Evolutionary conservation across 2,888 invertebrate species (phyloP), one percentile per base, ranked within the genome.

Genomic region (Spisula solida): DNA sequence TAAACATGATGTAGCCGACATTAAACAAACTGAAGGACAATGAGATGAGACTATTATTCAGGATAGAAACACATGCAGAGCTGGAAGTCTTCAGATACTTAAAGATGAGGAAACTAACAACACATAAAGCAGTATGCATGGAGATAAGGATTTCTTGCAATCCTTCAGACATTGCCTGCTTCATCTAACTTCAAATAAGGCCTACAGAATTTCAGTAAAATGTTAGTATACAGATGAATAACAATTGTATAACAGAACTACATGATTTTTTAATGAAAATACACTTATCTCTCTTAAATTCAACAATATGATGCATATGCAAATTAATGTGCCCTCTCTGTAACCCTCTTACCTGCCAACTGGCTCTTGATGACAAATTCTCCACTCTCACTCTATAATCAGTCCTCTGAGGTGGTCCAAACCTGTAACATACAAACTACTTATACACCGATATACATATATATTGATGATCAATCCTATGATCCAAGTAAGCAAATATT

Each of bases 341-440:
- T n/a, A 81, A 18, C 1, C 47, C 6, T 48, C 47, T 80, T 80
- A 99, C 99, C 99, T 99, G 99, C 99, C 99, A 99, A 97, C 99
- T 99, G 96, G 99, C 99, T 96, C 99, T 98, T 96, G 99, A 99
- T 94, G 99, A 99, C 93, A 99, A 97, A 97, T 99, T 99, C 97
- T 99, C 99, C 95, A 99, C 99, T 96, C 99, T 98, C 93, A 99
- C 98, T 95, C 99, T 98, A 97, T 99, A 97, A 55, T 99, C 99
- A 94, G 99, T 99, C 96, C 99, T 98, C 95, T 99, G 99, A 48
- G 92, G 92, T n/a, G 92, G 91, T 20, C 90, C 99, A 97, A 99
- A 99, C 97, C 99, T 99, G 97, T 85, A 88, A 89, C 18, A 34
- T 31, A 75, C 18, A 75, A 70, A 12, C 47, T n/a, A n/a, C n/a